Base-by-base conservation (phyloP, 2,888 invertebrate genomes). In the Rhorus exstirpatorius region DNA sequence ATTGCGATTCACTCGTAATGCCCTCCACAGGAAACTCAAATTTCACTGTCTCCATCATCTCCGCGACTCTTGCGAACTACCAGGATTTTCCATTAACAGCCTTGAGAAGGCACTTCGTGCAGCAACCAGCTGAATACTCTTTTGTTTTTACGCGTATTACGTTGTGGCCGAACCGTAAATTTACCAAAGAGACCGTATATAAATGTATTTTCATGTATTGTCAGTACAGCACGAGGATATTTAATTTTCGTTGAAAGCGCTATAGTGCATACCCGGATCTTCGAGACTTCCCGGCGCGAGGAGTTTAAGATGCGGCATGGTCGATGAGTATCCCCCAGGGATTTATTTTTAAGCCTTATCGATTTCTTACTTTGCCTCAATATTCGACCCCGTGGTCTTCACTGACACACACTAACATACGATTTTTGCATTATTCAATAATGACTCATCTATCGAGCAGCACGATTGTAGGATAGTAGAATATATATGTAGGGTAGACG, bases 61-160 rank as follows among this genome's bases (percentile, higher is more conserved):
- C 31, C 8, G 38, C 38, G 38, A 4, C 38, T 38, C 38, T 38
- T 38, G 6, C 6, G 10, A 8, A 8, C 6, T 38, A 38, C 10
- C 58, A 81, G 53, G 71, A 61, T 75, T 80, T 71, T 83, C 78
- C 82, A 84, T 82, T 77, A 80, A 61, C 71, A 46, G 61, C 49
- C 72, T 74, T 41, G 49, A 26, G 49, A 76, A 67, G 24, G 1
- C 46, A 14, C 35, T 44, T 12, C 65, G n/a, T 10, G 21, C 31
- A 41, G 19, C 10, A n/a, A 12, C 19, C 61, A 61, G 17, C 19
- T 26, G 4, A 31, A 55, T 26, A n/a, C 14, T 44, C 1, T 12
- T 12, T 10, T 44, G 0, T 12, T 10, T 44, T 2, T 14, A 44
- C 44, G 44, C 44, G 31, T 31, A 31, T 6, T 31, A 31, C 31